These are phyloP conservation scores for Dendronephthya gigantea DNA, from an alignment of 64 coral and sea anemone genomes.

Conservation along the genomic window DNA sequence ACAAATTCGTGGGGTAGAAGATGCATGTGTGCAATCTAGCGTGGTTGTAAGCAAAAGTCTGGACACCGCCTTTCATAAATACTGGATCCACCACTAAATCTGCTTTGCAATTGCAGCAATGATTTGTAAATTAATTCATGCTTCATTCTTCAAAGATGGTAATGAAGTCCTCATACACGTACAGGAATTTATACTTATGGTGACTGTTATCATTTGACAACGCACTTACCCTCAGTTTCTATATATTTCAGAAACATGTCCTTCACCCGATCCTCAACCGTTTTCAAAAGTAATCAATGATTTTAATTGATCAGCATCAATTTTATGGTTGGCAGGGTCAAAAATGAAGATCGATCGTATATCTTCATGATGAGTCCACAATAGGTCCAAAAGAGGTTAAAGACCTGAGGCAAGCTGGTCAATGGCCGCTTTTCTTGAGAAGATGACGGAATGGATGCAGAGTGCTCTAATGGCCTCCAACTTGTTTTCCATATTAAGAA, in stretches of 20 bases:
- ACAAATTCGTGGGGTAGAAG: no score
- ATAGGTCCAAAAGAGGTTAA: constrained; percentile 23
- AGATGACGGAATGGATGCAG: constrained; percentile 41
- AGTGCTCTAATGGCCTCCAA: constrained; percentile 34
- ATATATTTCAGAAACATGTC: constrained; percentile 43
- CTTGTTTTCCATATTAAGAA: constrained; percentile 28
- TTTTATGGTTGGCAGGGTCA: neutral
- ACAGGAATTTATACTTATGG: no score
- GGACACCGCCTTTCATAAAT: no score
- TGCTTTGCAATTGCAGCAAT: no score
- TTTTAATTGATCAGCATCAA: constrained; percentile 31
- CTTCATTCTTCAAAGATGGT: no score
- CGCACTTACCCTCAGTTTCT: constrained; percentile 55
- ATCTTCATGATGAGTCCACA: constrained; percentile 8
- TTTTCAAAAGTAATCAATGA: constrained; percentile 28
- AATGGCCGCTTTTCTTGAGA: constrained; percentile 41
- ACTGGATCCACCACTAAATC: no score
- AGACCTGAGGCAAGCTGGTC: constrained; percentile 50
- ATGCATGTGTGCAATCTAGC: no score
- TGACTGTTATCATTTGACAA: no score
- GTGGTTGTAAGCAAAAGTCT: no score
- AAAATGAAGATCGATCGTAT: constrained; percentile 30
- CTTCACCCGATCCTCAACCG: constrained; percentile 25
- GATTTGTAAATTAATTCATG: no score
- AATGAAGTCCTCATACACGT: no score